Percentiles rank a stretch among this genome's conserved stretches.
Conservation (phyloP, 2,888 invertebrate species). For the Parascotia fuliginaria region DNA sequence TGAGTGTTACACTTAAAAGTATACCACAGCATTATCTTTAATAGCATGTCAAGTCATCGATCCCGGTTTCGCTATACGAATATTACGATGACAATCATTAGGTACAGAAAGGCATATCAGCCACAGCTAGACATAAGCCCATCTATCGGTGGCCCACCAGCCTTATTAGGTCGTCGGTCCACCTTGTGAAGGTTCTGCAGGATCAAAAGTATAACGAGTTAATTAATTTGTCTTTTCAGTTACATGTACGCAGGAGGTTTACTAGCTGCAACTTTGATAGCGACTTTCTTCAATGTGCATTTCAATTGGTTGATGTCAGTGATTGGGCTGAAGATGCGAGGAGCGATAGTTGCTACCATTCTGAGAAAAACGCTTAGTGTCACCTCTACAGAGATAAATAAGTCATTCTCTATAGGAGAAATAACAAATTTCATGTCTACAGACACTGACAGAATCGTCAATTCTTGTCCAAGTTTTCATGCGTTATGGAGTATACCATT, state of each 20-base stretch:
- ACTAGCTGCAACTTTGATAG: conserved; percentile 78
- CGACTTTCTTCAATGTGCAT: conserved; percentile 92
- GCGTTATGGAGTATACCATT: conserved; percentile 98
- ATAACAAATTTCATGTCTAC: conserved; percentile 98
- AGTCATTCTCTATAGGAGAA: conserved; percentile 89
- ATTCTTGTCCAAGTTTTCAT: conserved; percentile 98
- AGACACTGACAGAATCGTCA: conserved; percentile 97
- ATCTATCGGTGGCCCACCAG: no score
- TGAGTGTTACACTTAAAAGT: no score
- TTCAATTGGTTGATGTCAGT: conserved; percentile 95
- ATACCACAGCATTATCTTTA: no score
- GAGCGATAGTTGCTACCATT: conserved; percentile 91
- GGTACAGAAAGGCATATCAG: no score
- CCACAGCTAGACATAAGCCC: no score
- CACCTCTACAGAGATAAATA: conserved; percentile 77
- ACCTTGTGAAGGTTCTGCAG: no score
- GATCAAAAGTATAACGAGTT: no score
- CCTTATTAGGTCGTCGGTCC: no score
- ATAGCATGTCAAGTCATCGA: no score
- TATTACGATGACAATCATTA: no score
- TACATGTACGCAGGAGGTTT: conserved; percentile 76
- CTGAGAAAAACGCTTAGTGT: conserved; percentile 86
- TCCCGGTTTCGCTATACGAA: no score
- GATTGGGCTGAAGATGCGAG: conserved; percentile 94
- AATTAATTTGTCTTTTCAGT: conserved; percentile 51